These are phyloP conservation scores for Trypoxylus dichotomus DNA, from an alignment of 1,140 invertebrate genomes.

Conservation along the genomic window DNA sequence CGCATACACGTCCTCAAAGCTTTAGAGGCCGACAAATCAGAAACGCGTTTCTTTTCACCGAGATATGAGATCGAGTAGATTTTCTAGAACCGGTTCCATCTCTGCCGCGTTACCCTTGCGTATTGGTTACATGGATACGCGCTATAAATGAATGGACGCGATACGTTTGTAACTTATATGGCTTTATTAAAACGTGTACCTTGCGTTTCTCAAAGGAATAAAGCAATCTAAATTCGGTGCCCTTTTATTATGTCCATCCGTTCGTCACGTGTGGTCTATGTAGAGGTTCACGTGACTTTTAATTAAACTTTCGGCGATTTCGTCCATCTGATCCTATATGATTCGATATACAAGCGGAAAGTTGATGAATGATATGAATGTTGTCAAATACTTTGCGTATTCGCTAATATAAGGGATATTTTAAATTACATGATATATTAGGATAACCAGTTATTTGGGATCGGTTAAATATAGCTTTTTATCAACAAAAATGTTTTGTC, in stretches of 20 bases:
- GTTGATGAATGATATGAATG: too few relatives aligned
- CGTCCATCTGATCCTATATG: not conserved
- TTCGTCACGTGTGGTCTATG: too few relatives aligned
- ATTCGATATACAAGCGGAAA: not conserved
- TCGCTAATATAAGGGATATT: too few relatives aligned
- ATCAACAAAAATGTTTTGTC: too few relatives aligned
- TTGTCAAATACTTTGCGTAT: too few relatives aligned
- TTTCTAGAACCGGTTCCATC: not conserved
- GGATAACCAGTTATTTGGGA: too few relatives aligned
- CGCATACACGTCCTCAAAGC: not conserved
- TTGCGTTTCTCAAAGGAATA: constrained; percentile 29
- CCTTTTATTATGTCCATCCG: constrained; percentile 5
- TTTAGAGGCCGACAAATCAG: not conserved
- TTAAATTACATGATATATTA: too few relatives aligned
- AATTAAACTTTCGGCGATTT: constrained; percentile 15
- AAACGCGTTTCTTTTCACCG: constrained; percentile 5
- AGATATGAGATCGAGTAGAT: constrained; percentile 1
- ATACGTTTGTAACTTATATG: constrained; percentile 17
- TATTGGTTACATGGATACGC: not conserved
- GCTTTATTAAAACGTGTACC: constrained; percentile 29
- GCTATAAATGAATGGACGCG: not conserved
- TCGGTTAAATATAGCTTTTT: too few relatives aligned
- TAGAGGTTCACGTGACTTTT: not conserved
- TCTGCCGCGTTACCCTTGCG: not conserved
- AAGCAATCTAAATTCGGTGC: constrained; percentile 31